Base-by-base conservation (phyloP, 2,888 invertebrate species). In the Philonicus albiceps region DNA sequence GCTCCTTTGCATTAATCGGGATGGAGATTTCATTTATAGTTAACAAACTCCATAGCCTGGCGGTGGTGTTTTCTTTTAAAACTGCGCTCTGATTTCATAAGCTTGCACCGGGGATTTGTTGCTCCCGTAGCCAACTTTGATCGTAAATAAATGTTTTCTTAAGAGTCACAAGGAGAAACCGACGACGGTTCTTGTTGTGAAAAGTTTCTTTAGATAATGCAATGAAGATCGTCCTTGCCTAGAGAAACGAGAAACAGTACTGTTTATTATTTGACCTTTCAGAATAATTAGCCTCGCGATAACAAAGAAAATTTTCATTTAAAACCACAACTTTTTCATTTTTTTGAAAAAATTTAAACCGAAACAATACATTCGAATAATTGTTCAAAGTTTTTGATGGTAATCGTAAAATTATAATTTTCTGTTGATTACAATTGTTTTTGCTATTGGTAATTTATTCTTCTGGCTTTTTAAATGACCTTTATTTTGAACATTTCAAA, bases 21-120 rank as follows among this genome's bases (percentile, higher is more conserved):
- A 78, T 78, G 49, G 49, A 78, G 78, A 49, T 78, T 78, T 78
- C 78, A 49, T 78, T 78, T 78, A 78, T 78, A 49, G 78, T 78
- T 49, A 78, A 78, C 78, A 78, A 78, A 78, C 43, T 78, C 78
- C 11, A 8, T 11, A 37, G 37, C 64, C 19, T 19, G 74, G 74
- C 31, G 27, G 72, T 27, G 72, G 31, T 74, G 34, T 34, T 74
- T 74, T 74, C 74, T 31, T 74, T 31, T 74, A 16, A 74, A 74
- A 74, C n/a, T 74, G 31, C 34, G 74, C 74, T 74, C 74, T 74
- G 74, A 74, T 74, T 74, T 74, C 34, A 74, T 31, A 74, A 74
- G 31, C 31, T 74, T 74, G 34, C 74, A 74, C 16, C 74, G 34
- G 34, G 74, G 74, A 74, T 34, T 74, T 74, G 74, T 74, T 31